Evolutionary conservation across 2,113 vertebrate species (phyloP), one percentile per base, ranked within the genome.

Genomic region (Empidonax alnorum): DNA sequence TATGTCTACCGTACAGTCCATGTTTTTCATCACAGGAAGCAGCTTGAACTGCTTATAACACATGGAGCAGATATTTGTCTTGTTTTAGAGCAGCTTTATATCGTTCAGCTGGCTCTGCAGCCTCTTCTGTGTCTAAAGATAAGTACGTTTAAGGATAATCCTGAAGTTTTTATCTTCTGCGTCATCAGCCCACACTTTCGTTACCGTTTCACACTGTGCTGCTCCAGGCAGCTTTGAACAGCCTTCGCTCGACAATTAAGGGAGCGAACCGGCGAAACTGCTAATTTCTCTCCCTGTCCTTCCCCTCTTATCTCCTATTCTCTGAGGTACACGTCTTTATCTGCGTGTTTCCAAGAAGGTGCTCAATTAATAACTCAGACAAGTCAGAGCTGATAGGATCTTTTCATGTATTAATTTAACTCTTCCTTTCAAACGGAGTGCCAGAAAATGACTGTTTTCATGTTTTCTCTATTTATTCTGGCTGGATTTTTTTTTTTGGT

Each of bases 21-120:
- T 91, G 86, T 89, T 97, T 97, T 97, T 97, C 95, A 97, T 97
- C 97, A 93, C 89, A 97, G 91, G 96, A 97, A 98, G 90, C 81
- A 88, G 96, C 90, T 96, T 97, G 95, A 95, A 92, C 94, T 96
- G 96, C 96, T 97, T 96, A 59, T 59, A 96, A 92, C 77, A 91
- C 93, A 95, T 75, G 82, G 73, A 87, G 94, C 61, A 91, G 94
- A 94, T 87, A 91, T 95, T 98, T 97, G 83, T 97, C 95, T 92
- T 97, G 73, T 86, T 97, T 94, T 68, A 95, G 89, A 93, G 20
- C 58, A 96, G 93, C 75, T 93, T 94, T 96, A 93, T 89, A 91
- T 49, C 90, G 7, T 97, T 96, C 93, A 85, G 91, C 68, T 90
- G 87, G 35, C 90, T 96, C 96, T 87, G n/a, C 72, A 89, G 72